These are phyloP conservation scores for Griposia aprilina DNA, from an alignment of 2,888 invertebrate species.

Conservation along the genomic window DNA sequence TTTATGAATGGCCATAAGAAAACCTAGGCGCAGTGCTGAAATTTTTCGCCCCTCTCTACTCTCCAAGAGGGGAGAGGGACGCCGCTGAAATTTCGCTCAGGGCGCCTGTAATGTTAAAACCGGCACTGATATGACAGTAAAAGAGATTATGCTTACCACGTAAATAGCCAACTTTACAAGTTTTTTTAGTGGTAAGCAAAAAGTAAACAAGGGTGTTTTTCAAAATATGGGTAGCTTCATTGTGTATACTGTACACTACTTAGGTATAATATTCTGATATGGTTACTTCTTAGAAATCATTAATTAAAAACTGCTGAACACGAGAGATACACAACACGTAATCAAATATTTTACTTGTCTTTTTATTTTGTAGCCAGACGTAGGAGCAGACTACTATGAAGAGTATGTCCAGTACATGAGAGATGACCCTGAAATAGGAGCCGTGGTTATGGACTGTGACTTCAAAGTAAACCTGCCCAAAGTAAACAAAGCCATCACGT, in stretches of 20 bases:
- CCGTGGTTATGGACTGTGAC: slow-evolving; percentile 91
- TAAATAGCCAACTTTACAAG: background rate
- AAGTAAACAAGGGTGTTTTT: background rate
- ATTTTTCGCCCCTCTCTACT: too few species aligned
- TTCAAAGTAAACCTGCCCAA: slow-evolving; percentile 87
- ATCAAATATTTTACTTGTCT: background rate
- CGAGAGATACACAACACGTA: background rate
- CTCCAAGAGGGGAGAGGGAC: too few species aligned
- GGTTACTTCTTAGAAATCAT: background rate
- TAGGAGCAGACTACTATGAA: slow-evolving; percentile 71
- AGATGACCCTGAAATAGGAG: slow-evolving; percentile 88
- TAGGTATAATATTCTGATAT: background rate
- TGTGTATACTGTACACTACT: background rate
- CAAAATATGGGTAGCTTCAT: background rate
- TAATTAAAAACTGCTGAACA: background rate
- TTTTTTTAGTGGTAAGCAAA: background rate
- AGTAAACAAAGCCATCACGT: slow-evolving; percentile 86
- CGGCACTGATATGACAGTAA: background rate
- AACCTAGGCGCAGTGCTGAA: too few species aligned
- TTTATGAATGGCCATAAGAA: too few species aligned
- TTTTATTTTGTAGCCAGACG: slow-evolving; percentile 76
- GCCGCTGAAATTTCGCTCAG: too few species aligned
- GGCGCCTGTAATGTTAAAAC: too few species aligned
- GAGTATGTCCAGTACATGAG: slow-evolving; percentile 77
- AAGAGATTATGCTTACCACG: background rate